Conservation (phyloP, 2,113 vertebrate genomes). For the Equus quagga region DNA sequence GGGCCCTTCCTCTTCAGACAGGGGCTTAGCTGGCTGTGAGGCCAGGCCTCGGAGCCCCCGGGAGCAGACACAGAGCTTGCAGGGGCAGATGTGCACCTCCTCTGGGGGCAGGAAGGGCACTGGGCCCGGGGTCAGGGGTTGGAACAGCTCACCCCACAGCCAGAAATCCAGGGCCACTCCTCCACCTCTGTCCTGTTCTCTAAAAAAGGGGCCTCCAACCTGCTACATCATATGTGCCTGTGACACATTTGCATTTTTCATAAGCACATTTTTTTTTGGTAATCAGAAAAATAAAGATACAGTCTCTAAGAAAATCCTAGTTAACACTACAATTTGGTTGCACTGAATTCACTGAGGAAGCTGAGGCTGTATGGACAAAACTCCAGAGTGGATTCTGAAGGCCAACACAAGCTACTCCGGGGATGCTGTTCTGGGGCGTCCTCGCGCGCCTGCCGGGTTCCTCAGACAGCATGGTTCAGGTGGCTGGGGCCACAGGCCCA, state of each 20-base stretch:
- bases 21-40: neutral
- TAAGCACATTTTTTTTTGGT: neutral
- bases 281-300: neutral
- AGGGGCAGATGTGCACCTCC: neutral
- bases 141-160: neutral
- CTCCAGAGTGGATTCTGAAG: neutral
- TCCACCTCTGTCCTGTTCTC: neutral
- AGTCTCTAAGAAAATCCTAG: neutral
- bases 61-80: neutral
- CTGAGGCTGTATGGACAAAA: neutral
- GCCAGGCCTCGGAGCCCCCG: neutral
- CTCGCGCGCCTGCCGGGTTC: neutral
- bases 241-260: neutral
- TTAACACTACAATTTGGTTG: neutral
- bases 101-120: neutral
- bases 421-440: neutral
- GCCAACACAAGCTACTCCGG: rapidly evolving
- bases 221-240: neutral
- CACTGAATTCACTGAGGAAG: neutral
- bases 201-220: neutral
- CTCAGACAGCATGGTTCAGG: neutral
- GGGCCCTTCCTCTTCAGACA: neutral
- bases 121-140: neutral
- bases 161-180: neutral
- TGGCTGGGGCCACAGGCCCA: neutral